phyloP scores from a whole-genome alignment of 2,113 vertebrate genomes.

The Cochlearius cochlearius region DNA sequence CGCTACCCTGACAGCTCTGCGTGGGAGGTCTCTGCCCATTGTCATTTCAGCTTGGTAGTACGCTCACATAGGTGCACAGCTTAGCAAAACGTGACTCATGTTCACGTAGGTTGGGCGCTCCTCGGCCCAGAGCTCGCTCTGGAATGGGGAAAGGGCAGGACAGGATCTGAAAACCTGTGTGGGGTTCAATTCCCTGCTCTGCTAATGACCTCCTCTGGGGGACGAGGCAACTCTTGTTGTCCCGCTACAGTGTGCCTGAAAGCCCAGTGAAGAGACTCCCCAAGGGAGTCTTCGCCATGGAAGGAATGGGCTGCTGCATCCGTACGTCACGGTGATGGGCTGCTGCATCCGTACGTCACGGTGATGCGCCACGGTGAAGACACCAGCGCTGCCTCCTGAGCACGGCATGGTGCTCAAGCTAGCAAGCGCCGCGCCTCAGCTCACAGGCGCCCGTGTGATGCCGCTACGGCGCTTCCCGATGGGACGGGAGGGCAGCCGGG shows the following conservation, averaged over 20 bases:
- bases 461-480: not conserved
- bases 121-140: not conserved
- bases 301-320: not conserved
- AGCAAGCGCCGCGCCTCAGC: not conserved
- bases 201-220: not conserved
- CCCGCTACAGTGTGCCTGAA: not conserved
- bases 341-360: fast-evolving
- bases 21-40: slow-evolving; percentile 17
- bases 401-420: not conserved
- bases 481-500: not conserved
- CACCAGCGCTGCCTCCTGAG: fast-evolving
- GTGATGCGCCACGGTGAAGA: not conserved
- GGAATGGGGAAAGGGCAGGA: not conserved
- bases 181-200: not conserved
- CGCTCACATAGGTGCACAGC: slow-evolving; percentile 11
- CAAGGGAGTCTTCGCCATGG: not conserved
- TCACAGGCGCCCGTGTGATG: not conserved
- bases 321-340: fast-evolving
- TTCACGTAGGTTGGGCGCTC: not conserved
- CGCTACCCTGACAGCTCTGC: not conserved
- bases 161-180: not conserved
- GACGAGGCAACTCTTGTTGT: not conserved
- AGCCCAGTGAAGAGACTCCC: not conserved
- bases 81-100: slow-evolving; percentile 37
- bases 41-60: slow-evolving; percentile 7